Percentiles rank a stretch among this genome's conserved stretches.
Conservation (phyloP, 2,888 invertebrate species). For the Diaperis boleti region DNA sequence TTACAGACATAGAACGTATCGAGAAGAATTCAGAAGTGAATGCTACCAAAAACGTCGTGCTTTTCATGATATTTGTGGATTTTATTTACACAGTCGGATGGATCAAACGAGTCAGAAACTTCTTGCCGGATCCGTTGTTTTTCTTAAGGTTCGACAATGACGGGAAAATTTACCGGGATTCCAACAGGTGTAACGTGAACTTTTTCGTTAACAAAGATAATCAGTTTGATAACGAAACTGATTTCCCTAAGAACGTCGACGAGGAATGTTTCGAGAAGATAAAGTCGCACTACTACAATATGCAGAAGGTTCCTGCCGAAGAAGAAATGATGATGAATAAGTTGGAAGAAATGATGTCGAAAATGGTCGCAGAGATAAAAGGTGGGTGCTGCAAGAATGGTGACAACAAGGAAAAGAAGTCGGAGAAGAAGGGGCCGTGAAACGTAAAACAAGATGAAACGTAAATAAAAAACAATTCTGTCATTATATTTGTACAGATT, state of each 20-base stretch:
- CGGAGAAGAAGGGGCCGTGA: no score
- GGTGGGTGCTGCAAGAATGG: background rate
- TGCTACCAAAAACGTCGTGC: slow-evolving; percentile 22
- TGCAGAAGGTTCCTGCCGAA: background rate
- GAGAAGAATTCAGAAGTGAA: slow-evolving; percentile 30
- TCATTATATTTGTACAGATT: no score
- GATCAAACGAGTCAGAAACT: no score
- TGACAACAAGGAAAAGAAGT: background rate
- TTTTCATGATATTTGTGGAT: slow-evolving; percentile 21
- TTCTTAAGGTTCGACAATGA: background rate
- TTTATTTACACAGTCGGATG: no score
- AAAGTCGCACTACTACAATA: slow-evolving; percentile 4
- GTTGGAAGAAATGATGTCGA: slow-evolving; percentile 2
- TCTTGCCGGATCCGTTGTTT: slow-evolving; percentile 4
- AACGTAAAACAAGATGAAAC: no score
- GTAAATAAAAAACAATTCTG: no score
- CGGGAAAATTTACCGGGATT: background rate
- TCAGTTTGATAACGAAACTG: slow-evolving; percentile 19
- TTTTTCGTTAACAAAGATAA: slow-evolving; percentile 22
- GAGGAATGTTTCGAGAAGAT: slow-evolving; percentile 31
- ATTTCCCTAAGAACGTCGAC: slow-evolving; percentile 16
- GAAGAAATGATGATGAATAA: slow-evolving; percentile 13
- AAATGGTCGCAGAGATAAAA: background rate
- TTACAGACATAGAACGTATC: slow-evolving; percentile 33
- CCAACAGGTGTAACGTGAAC: no score